These are phyloP conservation scores for Leptinotarsa tumamoca DNA, from an alignment of 2,888 invertebrate species.

Conservation along the genomic window DNA sequence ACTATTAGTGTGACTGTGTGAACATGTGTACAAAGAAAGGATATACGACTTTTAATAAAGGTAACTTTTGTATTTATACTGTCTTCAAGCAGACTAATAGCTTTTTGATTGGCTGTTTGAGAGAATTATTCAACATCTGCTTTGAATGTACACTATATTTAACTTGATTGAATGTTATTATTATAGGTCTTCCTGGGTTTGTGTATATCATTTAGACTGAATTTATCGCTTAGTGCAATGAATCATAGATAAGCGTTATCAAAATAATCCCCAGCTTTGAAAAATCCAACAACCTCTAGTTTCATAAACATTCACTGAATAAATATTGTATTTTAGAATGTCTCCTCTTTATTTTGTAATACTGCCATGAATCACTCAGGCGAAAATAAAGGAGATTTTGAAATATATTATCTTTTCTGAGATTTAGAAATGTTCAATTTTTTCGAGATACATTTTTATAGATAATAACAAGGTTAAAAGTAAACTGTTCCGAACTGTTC, in stretches of 20 bases:
- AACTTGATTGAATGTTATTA: conserved; percentile 11
- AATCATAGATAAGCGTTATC: conserved; percentile 8
- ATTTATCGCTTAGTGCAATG: background rate
- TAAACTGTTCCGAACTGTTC: no score
- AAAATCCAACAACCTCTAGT: background rate
- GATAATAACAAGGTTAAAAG: no score
- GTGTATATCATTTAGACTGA: background rate
- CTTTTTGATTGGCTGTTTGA: conserved; percentile 1
- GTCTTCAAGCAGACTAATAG: background rate
- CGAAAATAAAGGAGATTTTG: background rate
- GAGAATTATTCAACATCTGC: conserved; percentile 15
- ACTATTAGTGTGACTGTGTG: conserved; percentile 35
- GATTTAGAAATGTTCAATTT: no score
- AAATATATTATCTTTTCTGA: background rate
- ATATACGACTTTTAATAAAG: conserved; percentile 38
- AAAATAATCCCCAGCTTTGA: background rate
- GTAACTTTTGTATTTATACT: conserved; percentile 23
- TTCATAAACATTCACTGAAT: background rate
- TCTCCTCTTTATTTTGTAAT: background rate
- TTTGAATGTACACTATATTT: background rate
- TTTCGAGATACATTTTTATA: no score
- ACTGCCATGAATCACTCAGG: background rate
- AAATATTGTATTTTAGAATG: background rate
- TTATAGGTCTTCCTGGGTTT: background rate
- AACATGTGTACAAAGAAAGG: conserved; percentile 48